Percentiles rank a stretch among this genome's conserved stretches.
Evolutionary conservation across 2,113 vertebrate species (phyloP).

Genomic region (Seriola aureovittata): DNA sequence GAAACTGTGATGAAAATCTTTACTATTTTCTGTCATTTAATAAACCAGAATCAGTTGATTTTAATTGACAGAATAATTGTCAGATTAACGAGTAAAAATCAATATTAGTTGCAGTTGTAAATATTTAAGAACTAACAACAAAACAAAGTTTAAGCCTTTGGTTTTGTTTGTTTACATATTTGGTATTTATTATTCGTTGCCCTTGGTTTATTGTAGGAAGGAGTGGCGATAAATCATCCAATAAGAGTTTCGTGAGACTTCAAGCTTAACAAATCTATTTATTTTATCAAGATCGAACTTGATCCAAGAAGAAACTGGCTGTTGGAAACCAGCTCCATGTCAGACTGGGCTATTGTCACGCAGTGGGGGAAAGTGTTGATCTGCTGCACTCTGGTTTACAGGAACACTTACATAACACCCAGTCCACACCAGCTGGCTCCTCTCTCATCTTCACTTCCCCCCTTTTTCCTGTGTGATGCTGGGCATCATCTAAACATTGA

Average conservation of each 20-base stretch:
- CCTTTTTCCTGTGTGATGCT: conserved; percentile 40
- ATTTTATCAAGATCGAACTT: conserved; percentile 19
- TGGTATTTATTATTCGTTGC: background rate
- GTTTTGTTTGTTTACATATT: background rate
- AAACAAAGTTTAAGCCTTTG: background rate
- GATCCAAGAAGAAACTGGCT: conserved; percentile 4
- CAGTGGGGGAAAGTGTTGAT: conserved; percentile 42
- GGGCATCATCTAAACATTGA: conserved; percentile 56
- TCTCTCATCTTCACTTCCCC: conserved; percentile 57
- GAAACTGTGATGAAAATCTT: background rate
- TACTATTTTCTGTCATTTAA: background rate
- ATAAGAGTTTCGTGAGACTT: background rate
- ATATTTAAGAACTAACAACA: background rate
- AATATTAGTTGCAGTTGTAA: background rate
- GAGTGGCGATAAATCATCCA: background rate
- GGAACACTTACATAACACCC: conserved; percentile 74
- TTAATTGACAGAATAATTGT: background rate
- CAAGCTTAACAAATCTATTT: background rate
- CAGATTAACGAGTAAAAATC: background rate
- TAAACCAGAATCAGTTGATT: background rate
- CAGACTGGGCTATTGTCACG: conserved; percentile 37
- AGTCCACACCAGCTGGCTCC: conserved; percentile 68
- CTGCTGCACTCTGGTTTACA: conserved; percentile 52
- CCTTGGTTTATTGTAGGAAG: background rate
- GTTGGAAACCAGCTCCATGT: conserved; percentile 30